A percentile compares a stretch with the other conserved stretches of the same genome.
Conservation (phyloP, 2,797 vertebrate genomes). For the Diglossa cyanea region DNA sequence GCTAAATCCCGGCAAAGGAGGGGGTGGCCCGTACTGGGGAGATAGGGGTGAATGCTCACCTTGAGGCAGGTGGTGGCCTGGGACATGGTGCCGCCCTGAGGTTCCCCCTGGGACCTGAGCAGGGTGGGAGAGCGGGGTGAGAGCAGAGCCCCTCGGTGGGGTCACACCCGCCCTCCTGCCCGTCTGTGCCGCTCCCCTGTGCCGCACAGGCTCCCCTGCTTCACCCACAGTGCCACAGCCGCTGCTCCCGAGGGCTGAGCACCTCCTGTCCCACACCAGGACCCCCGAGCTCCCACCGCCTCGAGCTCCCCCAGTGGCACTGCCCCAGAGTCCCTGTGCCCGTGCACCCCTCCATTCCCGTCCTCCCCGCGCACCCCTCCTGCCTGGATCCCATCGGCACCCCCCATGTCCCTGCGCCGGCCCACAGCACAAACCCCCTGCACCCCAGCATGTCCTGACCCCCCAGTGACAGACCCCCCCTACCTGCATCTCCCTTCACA, state of each 20-base stretch:
- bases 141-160: background rate
- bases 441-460: too few relatives aligned
- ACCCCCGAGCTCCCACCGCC: background rate
- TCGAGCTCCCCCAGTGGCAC: background rate
- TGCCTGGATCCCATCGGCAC: background rate
- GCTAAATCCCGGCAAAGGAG: background rate
- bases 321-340: background rate
- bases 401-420: background rate
- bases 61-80: background rate
- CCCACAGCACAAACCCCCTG: background rate
- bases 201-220: background rate
- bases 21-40: rapidly evolving
- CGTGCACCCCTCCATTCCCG: too few relatives aligned
- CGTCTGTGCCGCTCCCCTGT: rapidly evolving
- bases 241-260: background rate
- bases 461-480: too few relatives aligned
- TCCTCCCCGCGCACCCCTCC: background rate
- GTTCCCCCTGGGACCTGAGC: background rate
- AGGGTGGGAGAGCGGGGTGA: background rate
- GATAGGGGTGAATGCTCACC: background rate
- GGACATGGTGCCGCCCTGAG: background rate
- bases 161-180: background rate
- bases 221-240: background rate
- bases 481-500: background rate
- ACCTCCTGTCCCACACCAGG: background rate